Conservation (phyloP, 1,140 invertebrate genomes). For the Leucophenga varia region DNA sequence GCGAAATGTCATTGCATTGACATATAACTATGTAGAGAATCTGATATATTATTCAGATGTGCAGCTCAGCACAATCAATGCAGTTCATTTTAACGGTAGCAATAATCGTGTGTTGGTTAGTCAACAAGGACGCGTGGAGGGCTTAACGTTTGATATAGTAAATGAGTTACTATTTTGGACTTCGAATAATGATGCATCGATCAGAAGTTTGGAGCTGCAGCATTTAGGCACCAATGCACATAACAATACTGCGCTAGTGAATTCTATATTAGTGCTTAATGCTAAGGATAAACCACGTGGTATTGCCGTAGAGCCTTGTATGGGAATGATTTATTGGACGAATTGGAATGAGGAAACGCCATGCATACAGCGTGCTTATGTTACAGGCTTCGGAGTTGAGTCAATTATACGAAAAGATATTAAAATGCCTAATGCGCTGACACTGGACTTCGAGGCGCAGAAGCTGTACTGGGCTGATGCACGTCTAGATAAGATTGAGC, state of each 20-base stretch:
- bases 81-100: slow-evolving; percentile 80
- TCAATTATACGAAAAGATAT: slow-evolving; percentile 75
- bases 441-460: slow-evolving; percentile 70
- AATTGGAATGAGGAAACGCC: slow-evolving; percentile 78
- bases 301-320: slow-evolving; percentile 78
- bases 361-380: slow-evolving; percentile 71
- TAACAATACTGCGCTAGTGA: slow-evolving; percentile 54
- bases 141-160: slow-evolving; percentile 72
- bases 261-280: slow-evolving; percentile 68
- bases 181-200: slow-evolving; percentile 76
- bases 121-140: slow-evolving; percentile 80
- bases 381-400: slow-evolving; percentile 66
- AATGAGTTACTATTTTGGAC: slow-evolving; percentile 80
- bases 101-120: slow-evolving; percentile 70
- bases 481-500: slow-evolving; percentile 73
- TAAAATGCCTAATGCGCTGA: slow-evolving; percentile 80
- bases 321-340: slow-evolving; percentile 76
- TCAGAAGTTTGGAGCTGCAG: slow-evolving; percentile 64
- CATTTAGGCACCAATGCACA: slow-evolving; percentile 44
- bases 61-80: slow-evolving; percentile 78
- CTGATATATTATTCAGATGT: slow-evolving; percentile 86
- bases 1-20: slow-evolving; percentile 81
- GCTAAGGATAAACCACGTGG: slow-evolving; percentile 77
- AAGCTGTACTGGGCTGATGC: slow-evolving; percentile 83
- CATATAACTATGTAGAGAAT: slow-evolving; percentile 72